Conservation (phyloP, 2,797 vertebrate species). For the Sebastes oblongus region DNA sequence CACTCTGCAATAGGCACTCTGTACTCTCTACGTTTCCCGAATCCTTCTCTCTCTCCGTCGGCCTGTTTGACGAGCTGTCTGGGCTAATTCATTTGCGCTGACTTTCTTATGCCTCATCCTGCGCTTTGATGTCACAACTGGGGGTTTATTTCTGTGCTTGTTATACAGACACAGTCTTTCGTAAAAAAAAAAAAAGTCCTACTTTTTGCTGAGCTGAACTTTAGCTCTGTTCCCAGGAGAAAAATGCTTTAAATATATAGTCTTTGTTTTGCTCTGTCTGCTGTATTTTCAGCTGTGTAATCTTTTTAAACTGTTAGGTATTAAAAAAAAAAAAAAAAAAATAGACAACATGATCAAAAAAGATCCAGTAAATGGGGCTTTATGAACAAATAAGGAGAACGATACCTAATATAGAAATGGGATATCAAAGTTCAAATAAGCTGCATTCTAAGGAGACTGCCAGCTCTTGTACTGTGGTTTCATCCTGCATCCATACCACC, state of each 20-base stretch:
- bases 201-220: conserved; percentile 51
- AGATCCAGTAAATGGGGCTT: background rate
- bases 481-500: background rate
- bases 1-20: conserved; percentile 8
- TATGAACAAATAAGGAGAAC: background rate
- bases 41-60: conserved; percentile 32
- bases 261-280: conserved; percentile 32
- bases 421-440: background rate
- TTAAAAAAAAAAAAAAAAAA: conserved; percentile 8
- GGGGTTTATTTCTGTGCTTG: conserved; percentile 61
- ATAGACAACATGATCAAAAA: conserved; percentile 4
- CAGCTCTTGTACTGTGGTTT: background rate
- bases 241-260: conserved; percentile 44
- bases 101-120: conserved; percentile 52
- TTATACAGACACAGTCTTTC: conserved; percentile 36
- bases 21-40: conserved; percentile 15
- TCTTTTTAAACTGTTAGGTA: conserved; percentile 31
- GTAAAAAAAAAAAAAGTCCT: conserved; percentile 1
- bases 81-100: conserved; percentile 53
- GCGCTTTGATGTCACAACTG: conserved; percentile 61
- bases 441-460: background rate
- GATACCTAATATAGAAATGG: background rate
- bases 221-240: conserved; percentile 34
- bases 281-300: conserved; percentile 21
- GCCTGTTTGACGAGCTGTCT: conserved; percentile 49